These are phyloP conservation scores for Antheraea yamamai DNA, from an alignment of 2,888 invertebrate species.

Conservation along the genomic window DNA sequence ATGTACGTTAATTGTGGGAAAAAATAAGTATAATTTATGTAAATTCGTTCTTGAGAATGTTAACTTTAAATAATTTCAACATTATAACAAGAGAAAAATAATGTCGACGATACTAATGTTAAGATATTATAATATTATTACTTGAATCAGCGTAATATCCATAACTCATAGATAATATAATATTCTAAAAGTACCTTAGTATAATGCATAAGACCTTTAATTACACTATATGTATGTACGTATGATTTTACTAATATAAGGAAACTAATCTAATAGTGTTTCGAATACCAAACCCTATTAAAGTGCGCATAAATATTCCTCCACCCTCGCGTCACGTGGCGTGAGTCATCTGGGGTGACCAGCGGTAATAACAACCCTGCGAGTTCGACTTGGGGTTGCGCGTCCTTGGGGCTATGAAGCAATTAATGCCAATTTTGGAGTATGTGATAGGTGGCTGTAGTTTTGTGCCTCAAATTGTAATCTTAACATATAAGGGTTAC, in stretches of 20 bases:
- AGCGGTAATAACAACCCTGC: slow-evolving; percentile 51
- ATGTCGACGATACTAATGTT: too few species aligned
- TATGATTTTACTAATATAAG: too few species aligned
- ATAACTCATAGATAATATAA: neutral
- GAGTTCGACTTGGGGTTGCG: neutral
- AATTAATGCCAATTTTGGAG: slow-evolving; percentile 11
- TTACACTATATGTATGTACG: too few species aligned
- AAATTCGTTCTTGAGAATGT: too few species aligned
- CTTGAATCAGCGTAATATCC: too few species aligned
- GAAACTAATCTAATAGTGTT: slow-evolving; percentile 10
- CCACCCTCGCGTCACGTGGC: slow-evolving; percentile 20
- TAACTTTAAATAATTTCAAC: too few species aligned
- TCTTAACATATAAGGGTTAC: neutral
- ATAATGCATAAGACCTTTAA: too few species aligned
- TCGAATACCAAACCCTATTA: slow-evolving; percentile 14
- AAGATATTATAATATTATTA: too few species aligned
- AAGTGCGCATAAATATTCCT: slow-evolving; percentile 19
- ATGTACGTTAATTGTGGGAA: too few species aligned
- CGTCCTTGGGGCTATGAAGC: slow-evolving; percentile 6
- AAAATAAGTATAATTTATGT: too few species aligned
- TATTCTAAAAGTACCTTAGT: too few species aligned
- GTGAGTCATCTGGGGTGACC: slow-evolving; percentile 47
- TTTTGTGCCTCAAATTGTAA: neutral
- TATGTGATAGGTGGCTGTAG: neutral
- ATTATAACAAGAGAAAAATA: too few species aligned